A percentile compares a stretch with the other conserved stretches of the same genome.
These are phyloP conservation scores for Furnarius figulus DNA, from an alignment of 2,113 vertebrate genomes.

Conservation along the genomic window DNA sequence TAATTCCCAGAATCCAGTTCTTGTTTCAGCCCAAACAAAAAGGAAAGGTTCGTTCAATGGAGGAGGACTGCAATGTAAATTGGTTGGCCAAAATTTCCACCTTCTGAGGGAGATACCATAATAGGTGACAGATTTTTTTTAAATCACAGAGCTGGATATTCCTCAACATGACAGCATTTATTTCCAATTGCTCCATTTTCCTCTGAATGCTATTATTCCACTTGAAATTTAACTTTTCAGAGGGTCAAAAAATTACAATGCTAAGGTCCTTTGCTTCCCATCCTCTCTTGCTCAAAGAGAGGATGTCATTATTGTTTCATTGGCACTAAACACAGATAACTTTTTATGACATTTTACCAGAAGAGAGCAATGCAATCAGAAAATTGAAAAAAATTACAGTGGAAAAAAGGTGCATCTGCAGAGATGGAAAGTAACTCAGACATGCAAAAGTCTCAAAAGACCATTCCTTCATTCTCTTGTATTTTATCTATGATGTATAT, in stretches of 20 bases:
- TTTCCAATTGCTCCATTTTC: neutral
- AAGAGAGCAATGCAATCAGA: neutral
- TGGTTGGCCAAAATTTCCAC: neutral
- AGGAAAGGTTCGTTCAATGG: neutral
- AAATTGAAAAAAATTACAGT: neutral
- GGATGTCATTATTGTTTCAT: neutral
- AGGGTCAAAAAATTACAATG: neutral
- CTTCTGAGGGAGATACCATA: neutral
- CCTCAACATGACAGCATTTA: neutral
- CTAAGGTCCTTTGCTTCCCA: neutral
- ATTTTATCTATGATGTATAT: neutral
- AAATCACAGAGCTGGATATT: neutral
- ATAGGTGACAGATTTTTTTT: neutral
- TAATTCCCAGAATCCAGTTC: slow-evolving; percentile 51
- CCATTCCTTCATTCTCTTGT: neutral
- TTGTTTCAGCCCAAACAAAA: slow-evolving; percentile 27
- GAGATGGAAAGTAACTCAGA: neutral
- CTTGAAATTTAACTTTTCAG: slow-evolving; percentile 2
- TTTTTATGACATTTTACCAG: neutral
- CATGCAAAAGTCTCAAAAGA: neutral
- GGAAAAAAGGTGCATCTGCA: neutral
- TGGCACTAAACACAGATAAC: neutral
- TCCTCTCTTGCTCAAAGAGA: neutral
- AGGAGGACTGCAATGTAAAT: neutral
- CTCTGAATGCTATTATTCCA: neutral